Evolutionary conservation across 2,797 vertebrate species (phyloP).

Genomic region (Distichodus sexfasciatus): DNA sequence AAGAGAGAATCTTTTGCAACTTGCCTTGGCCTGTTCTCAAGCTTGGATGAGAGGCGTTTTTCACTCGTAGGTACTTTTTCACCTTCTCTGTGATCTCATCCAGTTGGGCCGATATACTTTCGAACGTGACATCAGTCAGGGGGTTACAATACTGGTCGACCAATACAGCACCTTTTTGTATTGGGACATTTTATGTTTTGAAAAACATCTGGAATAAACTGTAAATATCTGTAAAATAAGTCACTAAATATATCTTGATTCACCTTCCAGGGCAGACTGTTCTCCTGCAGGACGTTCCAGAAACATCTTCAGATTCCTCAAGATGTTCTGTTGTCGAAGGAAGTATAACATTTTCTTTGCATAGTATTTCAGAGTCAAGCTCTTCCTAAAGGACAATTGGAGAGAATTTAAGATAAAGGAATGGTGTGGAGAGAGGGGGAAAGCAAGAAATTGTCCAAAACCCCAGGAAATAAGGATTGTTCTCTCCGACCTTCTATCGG

Average conservation of each 20-base stretch:
- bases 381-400: slow-evolving; percentile 76
- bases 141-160: slow-evolving; percentile 98
- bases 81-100: slow-evolving; percentile 86
- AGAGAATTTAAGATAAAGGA: too few relatives aligned
- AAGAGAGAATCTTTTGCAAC: slow-evolving; percentile 15
- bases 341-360: slow-evolving; percentile 99
- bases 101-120: slow-evolving; percentile 81
- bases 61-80: slow-evolving; percentile 82
- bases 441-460: too few relatives aligned
- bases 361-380: slow-evolving; percentile 95
- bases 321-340: slow-evolving; percentile 91
- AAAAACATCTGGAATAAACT: background rate
- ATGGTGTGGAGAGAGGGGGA: too few relatives aligned
- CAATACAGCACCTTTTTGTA: slow-evolving; percentile 90
- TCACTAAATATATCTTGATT: background rate
- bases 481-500: too few relatives aligned
- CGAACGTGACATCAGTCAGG: slow-evolving; percentile 84
- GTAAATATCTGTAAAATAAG: background rate
- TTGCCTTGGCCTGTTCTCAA: slow-evolving; percentile 82
- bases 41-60: slow-evolving; percentile 87
- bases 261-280: slow-evolving; percentile 87
- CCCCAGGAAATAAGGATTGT: background rate
- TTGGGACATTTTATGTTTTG: too few relatives aligned
- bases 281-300: slow-evolving; percentile 81
- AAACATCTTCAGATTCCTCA: slow-evolving; percentile 88